These are phyloP conservation scores for Psix sp. DNA, from an alignment of 1,140 invertebrate species.

Conservation along the genomic window DNA sequence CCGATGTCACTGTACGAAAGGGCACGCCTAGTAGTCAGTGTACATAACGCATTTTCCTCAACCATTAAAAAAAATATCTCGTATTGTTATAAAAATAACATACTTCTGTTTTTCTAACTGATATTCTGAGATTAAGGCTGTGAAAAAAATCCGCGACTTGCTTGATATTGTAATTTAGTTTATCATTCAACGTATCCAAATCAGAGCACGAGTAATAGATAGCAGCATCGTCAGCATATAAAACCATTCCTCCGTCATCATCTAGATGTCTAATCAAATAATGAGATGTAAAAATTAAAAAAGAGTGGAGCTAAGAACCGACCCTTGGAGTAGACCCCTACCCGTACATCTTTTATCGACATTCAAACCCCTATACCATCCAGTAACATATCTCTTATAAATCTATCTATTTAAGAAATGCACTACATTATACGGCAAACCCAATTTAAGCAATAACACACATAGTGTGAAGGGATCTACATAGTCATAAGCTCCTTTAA, in stretches of 20 bases:
- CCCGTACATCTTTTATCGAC: background rate
- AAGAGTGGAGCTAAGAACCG: conserved; percentile 19
- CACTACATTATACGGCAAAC: background rate
- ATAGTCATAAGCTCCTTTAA: conserved; percentile 11
- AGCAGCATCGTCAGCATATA: conserved; percentile 30
- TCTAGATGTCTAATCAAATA: conserved; percentile 2
- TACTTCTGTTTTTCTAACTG: conserved; percentile 1
- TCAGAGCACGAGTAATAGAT: background rate
- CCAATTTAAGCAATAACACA: background rate
- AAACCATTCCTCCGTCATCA: background rate
- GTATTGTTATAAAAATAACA: conserved; percentile 2
- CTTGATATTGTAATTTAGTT: background rate
- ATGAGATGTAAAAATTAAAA: conserved; percentile 23
- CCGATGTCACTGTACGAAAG: too few species aligned
- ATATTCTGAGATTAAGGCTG: background rate
- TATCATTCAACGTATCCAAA: background rate
- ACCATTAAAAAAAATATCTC: too few species aligned
- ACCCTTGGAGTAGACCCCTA: conserved; percentile 32
- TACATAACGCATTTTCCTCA: too few species aligned
- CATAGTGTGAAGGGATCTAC: conserved; percentile 7
- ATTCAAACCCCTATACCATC: background rate
- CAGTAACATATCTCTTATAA: background rate
- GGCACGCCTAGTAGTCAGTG: too few species aligned
- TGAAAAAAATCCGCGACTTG: background rate
- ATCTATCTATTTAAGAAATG: background rate